phyloP scores from a whole-genome alignment of 2,888 invertebrate genomes.

The Syritta pipiens region DNA sequence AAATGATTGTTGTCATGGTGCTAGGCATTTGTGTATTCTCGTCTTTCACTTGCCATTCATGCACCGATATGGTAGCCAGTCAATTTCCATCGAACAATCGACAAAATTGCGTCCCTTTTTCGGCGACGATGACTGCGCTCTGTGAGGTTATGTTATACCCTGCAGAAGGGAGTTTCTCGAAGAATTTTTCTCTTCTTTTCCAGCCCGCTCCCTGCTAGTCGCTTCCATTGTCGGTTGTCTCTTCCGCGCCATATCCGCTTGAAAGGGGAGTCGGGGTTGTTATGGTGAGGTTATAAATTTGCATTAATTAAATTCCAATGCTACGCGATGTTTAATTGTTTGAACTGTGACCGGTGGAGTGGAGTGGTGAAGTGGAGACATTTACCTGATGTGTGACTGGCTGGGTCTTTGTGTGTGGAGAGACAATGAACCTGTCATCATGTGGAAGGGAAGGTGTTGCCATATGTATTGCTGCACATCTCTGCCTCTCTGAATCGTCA shows the following conservation, averaged over 20 bases:
- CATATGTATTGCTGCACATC: too few relatives aligned
- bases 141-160: conserved; percentile 57
- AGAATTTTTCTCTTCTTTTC: conserved; percentile 23
- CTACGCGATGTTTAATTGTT: conserved; percentile 12
- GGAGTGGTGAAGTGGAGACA: not conserved
- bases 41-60: conserved; percentile 21
- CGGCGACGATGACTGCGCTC: conserved; percentile 40
- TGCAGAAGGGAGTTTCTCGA: conserved; percentile 55
- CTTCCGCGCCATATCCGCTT: conserved; percentile 34
- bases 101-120: conserved; percentile 3
- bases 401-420: not conserved
- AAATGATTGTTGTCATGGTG: too few relatives aligned
- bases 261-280: conserved; percentile 17
- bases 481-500: too few relatives aligned
- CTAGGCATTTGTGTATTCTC: not conserved
- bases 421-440: too few relatives aligned
- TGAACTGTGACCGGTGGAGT: not conserved
- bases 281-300: conserved; percentile 8
- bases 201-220: not conserved
- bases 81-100: not conserved
- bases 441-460: too few relatives aligned
- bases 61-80: not conserved
- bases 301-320: not conserved
- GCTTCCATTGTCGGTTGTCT: too few relatives aligned
- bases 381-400: too few relatives aligned